A percentile compares a stretch with the other conserved stretches of the same genome.
Conservation (phyloP, 2,797 vertebrate genomes). For the Tangara arthus region DNA sequence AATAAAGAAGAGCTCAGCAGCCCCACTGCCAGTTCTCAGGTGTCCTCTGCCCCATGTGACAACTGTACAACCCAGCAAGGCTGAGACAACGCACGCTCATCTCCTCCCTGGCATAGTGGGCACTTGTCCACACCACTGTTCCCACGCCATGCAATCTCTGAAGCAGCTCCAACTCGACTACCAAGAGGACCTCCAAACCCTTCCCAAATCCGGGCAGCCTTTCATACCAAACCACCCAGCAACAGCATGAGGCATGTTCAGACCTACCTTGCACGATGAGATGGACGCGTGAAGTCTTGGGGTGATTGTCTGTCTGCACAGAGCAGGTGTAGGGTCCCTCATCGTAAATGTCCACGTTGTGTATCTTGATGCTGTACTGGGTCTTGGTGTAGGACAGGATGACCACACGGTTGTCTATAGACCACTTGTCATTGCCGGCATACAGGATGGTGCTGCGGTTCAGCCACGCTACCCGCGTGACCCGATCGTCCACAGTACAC, state of each 20-base stretch:
- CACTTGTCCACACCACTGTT: fast-evolving
- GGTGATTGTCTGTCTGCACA: conserved; percentile 94
- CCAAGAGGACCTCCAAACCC: fast-evolving
- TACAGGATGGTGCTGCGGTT: conserved; percentile 97
- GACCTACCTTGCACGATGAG: conserved; percentile 93
- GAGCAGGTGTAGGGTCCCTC: conserved; percentile 96
- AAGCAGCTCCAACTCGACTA: not conserved
- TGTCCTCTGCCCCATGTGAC: fast-evolving
- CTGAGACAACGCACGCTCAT: fast-evolving
- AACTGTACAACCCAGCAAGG: fast-evolving
- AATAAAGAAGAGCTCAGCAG: not conserved
- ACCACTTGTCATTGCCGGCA: conserved; percentile 94
- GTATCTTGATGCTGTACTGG: conserved; percentile 96
- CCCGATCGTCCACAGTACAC: conserved; percentile 93
- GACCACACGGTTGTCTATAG: conserved; percentile 92
- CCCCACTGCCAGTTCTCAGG: fast-evolving
- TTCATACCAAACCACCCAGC: fast-evolving
- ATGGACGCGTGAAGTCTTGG: conserved; percentile 92
- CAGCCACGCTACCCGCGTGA: conserved; percentile 94
- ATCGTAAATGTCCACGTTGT: conserved; percentile 89
- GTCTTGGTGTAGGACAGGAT: conserved; percentile 89
- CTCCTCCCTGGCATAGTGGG: fast-evolving
- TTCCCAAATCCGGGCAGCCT: not conserved
- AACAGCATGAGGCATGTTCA: fast-evolving
- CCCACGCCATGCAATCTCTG: fast-evolving